These are phyloP conservation scores for Luperina testacea DNA, from an alignment of 2,888 invertebrate species.

Conservation along the genomic window DNA sequence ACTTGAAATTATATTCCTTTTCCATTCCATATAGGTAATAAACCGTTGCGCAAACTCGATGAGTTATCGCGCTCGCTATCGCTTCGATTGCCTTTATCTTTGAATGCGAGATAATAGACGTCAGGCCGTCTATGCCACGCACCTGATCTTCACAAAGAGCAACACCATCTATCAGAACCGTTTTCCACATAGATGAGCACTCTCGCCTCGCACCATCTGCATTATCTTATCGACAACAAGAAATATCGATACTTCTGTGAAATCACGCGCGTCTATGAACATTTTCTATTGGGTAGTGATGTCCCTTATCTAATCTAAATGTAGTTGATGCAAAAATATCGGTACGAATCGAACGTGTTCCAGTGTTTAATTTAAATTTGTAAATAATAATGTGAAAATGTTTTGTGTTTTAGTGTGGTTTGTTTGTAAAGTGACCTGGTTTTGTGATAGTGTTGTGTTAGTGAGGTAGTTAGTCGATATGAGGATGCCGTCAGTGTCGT, in stretches of 20 bases:
- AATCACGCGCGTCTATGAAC: constrained; percentile 83
- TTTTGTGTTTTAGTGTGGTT: constrained; percentile 40
- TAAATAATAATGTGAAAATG: constrained; percentile 65
- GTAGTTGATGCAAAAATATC: constrained; percentile 61
- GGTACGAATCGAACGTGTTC: constrained; percentile 63
- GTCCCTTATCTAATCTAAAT: constrained; percentile 66
- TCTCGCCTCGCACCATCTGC: constrained; percentile 71
- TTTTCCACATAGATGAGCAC: constrained; percentile 76
- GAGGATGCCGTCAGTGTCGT: constrained; percentile 76
- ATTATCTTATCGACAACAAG: constrained; percentile 81
- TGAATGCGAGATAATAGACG: constrained; percentile 72
- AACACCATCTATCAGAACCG: constrained; percentile 66
- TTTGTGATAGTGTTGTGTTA: constrained; percentile 64
- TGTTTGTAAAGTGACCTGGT: constrained; percentile 59
- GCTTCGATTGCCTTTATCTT: constrained; percentile 77
- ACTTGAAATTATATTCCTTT: constrained; percentile 48
- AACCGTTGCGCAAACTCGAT: constrained; percentile 70
- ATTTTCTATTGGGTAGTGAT: constrained; percentile 76
- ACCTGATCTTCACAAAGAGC: constrained; percentile 68
- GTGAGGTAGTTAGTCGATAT: constrained; percentile 66
- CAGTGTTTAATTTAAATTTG: constrained; percentile 57
- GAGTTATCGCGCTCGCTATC: constrained; percentile 72
- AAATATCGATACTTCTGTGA: constrained; percentile 76
- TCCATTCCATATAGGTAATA: constrained; percentile 43
- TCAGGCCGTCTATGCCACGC: constrained; percentile 71